A percentile compares a stretch with the other conserved stretches of the same genome.
Conservation (phyloP, 1,140 invertebrate species). For the Bombus consobrinus region DNA sequence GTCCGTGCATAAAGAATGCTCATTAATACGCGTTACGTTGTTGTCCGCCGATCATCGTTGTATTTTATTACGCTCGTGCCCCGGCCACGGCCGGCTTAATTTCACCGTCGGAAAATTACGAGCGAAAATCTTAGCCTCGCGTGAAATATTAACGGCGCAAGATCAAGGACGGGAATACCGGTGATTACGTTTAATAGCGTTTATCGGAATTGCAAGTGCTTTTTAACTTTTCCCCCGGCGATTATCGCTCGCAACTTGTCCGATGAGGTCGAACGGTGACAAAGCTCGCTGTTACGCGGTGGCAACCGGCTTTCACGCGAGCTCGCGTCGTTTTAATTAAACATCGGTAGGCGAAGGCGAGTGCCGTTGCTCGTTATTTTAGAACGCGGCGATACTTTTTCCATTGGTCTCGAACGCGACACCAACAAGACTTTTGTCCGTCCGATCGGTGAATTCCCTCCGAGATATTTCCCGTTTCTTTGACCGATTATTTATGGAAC, state of each 20-base stretch:
- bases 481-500: conserved; percentile 20
- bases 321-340: no score
- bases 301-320: no score
- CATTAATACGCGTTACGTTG: conserved; percentile 56
- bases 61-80: conserved; percentile 33
- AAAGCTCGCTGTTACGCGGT: no score
- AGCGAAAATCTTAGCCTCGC: not conserved
- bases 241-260: not conserved
- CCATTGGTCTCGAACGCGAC: no score
- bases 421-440: not conserved
- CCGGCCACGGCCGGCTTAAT: not conserved
- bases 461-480: not conserved
- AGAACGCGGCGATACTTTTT: no score
- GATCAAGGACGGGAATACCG: conserved; percentile 58
- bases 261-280: no score
- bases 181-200: not conserved
- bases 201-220: not conserved
- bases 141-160: conserved; percentile 5
- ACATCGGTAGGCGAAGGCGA: no score
- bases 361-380: no score
- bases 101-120: conserved; percentile 22
- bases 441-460: not conserved
- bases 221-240: no score
- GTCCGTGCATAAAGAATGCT: conserved; percentile 54
- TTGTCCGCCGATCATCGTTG: conserved; percentile 37